These are phyloP conservation scores for Conops quadrifasciatus DNA, from an alignment of 2,888 invertebrate genomes.

Conservation along the genomic window DNA sequence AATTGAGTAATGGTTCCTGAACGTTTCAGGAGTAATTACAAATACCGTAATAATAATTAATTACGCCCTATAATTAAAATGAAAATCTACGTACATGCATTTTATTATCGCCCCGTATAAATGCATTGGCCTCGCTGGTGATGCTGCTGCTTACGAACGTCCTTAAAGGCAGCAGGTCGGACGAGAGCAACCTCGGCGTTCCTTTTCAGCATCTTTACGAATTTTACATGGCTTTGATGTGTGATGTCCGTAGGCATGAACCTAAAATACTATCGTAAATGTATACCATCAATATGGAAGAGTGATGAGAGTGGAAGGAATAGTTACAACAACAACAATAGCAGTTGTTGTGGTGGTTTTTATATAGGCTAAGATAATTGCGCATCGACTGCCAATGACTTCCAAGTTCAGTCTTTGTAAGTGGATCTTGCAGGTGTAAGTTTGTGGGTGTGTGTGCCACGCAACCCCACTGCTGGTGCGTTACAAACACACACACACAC, in stretches of 20 bases:
- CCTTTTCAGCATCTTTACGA: neutral
- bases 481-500: neutral
- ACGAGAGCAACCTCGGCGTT: constrained; percentile 1
- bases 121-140: neutral
- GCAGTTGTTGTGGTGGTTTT: neutral
- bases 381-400: constrained; percentile 11
- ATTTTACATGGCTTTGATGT: constrained; percentile 22
- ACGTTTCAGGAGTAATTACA: too few relatives aligned
- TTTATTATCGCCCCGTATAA: constrained; percentile 9
- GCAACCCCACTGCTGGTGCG: too few relatives aligned
- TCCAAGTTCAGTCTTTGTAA: neutral
- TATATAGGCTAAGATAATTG: neutral
- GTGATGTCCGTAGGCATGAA: too few relatives aligned
- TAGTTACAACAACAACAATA: neutral
- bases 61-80: neutral
- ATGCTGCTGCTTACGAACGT: neutral
- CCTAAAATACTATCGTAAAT: too few relatives aligned
- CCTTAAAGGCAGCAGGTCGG: neutral
- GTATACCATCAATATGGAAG: neutral
- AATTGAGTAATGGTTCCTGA: too few relatives aligned
- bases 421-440: neutral
- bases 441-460: neutral
- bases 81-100: neutral
- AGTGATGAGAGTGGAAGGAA: neutral
- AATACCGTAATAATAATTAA: neutral